These are phyloP conservation scores for Ostrea edulis DNA, from an alignment of 1,140 invertebrate genomes.

Conservation along the genomic window DNA sequence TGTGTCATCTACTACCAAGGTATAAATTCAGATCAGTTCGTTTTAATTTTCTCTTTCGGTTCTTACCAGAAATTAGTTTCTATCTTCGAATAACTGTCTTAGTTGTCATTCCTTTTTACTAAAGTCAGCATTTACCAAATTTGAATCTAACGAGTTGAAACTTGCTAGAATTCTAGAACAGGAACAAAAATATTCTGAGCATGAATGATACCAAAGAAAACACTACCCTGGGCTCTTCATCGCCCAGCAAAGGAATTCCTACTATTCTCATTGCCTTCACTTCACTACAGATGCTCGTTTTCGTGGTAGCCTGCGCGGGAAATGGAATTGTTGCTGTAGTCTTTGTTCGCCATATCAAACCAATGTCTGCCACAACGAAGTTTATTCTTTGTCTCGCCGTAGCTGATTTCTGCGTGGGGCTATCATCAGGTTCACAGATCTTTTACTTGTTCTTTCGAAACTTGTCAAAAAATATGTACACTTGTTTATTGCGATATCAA, in stretches of 20 bases:
- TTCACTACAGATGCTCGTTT: conserved; percentile 54
- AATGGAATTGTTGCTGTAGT: conserved; percentile 56
- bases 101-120: not conserved
- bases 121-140: not conserved
- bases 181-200: not conserved
- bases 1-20: no score
- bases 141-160: not conserved
- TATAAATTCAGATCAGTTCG: no score
- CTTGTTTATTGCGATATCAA: conserved; percentile 57
- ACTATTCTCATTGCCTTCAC: conserved; percentile 53
- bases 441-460: conserved; percentile 55
- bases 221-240: not conserved
- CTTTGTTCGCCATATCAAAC: conserved; percentile 46
- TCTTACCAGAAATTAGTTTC: not conserved
- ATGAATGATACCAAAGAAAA: not conserved
- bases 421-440: conserved; percentile 53
- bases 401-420: conserved; percentile 58
- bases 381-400: conserved; percentile 60
- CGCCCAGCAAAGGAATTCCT: not conserved
- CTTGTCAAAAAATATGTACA: conserved; percentile 36
- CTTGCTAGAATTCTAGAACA: not conserved
- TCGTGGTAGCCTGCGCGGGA: conserved; percentile 50
- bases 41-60: no score
- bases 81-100: not conserved
- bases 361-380: conserved; percentile 48